These are phyloP conservation scores for Mesitornis unicolor DNA, from an alignment of 2,113 vertebrate species.

Conservation along the genomic window DNA sequence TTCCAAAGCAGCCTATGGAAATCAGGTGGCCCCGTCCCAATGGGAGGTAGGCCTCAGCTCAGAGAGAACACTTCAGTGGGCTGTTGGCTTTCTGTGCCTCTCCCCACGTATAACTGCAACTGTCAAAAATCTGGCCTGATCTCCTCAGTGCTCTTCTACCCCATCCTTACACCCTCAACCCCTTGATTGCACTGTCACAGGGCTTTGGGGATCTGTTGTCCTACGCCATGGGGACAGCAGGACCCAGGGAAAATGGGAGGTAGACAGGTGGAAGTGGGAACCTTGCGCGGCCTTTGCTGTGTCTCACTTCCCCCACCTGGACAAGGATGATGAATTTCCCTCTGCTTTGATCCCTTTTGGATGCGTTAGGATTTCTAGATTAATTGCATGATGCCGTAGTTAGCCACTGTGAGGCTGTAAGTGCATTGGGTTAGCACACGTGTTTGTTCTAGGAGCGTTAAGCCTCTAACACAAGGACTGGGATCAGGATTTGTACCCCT, in stretches of 20 bases:
- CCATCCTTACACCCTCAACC: neutral
- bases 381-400: rapidly evolving
- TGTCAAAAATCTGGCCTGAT: neutral
- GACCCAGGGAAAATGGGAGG: neutral
- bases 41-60: neutral
- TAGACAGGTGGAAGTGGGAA: rapidly evolving
- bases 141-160: neutral
- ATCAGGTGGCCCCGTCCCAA: neutral
- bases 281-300: neutral
- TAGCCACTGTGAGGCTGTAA: neutral
- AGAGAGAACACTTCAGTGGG: neutral
- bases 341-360: neutral
- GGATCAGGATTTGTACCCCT: neutral
- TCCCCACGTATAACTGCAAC: rapidly evolving
- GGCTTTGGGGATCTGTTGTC: neutral
- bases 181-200: neutral
- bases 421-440: neutral
- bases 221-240: rapidly evolving
- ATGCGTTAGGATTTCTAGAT: neutral
- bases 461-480: neutral
- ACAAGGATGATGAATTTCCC: neutral
- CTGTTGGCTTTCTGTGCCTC: neutral
- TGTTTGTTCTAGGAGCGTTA: neutral
- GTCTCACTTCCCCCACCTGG: neutral
- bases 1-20: neutral